Evolutionary conservation across 2,113 vertebrate genomes (phyloP), one percentile per base, ranked within the genome.

Genomic region (Corythornis cristatus): DNA sequence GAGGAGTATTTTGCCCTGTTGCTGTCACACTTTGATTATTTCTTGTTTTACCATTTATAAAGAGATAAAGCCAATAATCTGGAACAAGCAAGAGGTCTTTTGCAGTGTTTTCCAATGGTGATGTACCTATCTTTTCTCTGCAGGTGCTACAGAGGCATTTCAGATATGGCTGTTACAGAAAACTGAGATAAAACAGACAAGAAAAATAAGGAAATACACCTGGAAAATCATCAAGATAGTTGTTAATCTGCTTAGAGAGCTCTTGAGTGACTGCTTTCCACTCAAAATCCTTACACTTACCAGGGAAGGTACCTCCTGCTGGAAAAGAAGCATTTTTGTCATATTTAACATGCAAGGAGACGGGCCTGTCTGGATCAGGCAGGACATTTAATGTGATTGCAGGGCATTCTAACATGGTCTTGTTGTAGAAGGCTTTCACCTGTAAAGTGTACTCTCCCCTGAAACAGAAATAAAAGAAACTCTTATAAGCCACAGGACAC

Each of bases 291-390:
- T 53, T 83, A 61, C 82, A 96, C 95, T 97, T 92, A 99, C 99
- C 99, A 95, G 99, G 98, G 53, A 99, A 98, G 43, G 88, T 87
- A 51, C 92, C 86, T 57, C 99, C 99, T 65, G 99, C 99, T 88
- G 76, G 88, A 93, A 98, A 98, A 77, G 51, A 89, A 58, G 92
- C 89, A 40, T 62, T 92, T 74, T 60, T 97, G 90, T 99, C 96
- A 35, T 98, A 99, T 68, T 98, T 97, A 65, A 99, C 98, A 22
- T 93, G 93, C 76, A 99, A 96, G 72, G 64, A 26, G 68, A 98
- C 90, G 11, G 99, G 99, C 91, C 98, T 99, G 83, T 98, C 98
- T 61, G 98, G 98, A 92, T 99, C 98, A 67, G 98, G 98, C 67
- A 98, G 93, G 83, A 99, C 96, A 42, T 97, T 99, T 61, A 99